Percentiles rank a stretch among this genome's conserved stretches.
Evolutionary conservation across 2,888 invertebrate species (phyloP).

Genomic region (Euzetes globulus): DNA sequence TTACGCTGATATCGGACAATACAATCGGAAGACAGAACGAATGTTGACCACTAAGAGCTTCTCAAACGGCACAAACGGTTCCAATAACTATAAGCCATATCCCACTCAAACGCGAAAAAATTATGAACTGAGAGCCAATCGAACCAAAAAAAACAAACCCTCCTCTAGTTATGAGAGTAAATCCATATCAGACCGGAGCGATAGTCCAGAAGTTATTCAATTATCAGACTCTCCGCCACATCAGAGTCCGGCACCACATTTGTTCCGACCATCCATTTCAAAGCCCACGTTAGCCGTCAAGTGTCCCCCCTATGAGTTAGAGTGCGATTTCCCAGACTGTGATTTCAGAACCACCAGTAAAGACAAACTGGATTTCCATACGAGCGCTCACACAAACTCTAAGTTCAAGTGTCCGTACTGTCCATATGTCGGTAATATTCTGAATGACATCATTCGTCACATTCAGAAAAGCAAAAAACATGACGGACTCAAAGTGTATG

Average conservation of each 20-base stretch:
- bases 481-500: conserved; percentile 28
- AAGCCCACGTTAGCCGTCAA: not conserved
- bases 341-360: conserved; percentile 27
- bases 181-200: not conserved
- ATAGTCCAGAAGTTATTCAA: not conserved
- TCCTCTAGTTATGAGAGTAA: too few species aligned
- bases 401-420: conserved; percentile 34
- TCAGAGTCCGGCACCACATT: too few species aligned
- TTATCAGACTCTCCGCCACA: conserved; percentile 2
- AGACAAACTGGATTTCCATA: conserved; percentile 30
- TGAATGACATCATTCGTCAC: conserved; percentile 26
- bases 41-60: not conserved
- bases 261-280: not conserved
- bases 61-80: not conserved
- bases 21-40: not conserved
- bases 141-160: not conserved
- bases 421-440: conserved; percentile 32
- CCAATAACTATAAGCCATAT: not conserved
- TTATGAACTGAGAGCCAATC: too few species aligned
- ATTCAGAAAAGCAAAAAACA: conserved; percentile 33
- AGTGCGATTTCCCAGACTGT: conserved; percentile 33
- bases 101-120: not conserved
- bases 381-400: conserved; percentile 29
- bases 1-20: not conserved
- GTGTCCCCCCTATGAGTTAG: not conserved